Evolutionary conservation across 2,888 invertebrate species (phyloP), one percentile per base, ranked within the genome.

Genomic region (Lathronympha strigana): DNA sequence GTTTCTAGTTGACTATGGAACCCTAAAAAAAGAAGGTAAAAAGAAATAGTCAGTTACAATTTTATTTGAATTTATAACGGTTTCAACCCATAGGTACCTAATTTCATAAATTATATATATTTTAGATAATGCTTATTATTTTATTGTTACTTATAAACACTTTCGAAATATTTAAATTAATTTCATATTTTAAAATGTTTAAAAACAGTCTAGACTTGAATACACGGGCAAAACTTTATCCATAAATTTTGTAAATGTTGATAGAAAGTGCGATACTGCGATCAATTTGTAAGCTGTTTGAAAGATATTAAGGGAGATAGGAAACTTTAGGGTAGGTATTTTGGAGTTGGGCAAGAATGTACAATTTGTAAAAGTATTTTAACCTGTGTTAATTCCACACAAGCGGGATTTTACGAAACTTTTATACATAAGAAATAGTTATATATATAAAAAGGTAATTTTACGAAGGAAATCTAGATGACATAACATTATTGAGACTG

Each of bases 221-320:
- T 19, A 28, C 36, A 58, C 47, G 19, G 11, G 33, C 15, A 23
- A 54, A 63, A 64, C 38, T 66, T 66, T 49, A 6, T 5, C 36
- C 38, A 53, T 66, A 66, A 66, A 61, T 61, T 66, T 2, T 31
- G 60, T n/a, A n/a, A 54, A 60, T 36, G 54, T 38, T 54, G 60
- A 53, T 31, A 47, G 53, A 23, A 21, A 54, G 47, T 49, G 55
- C 57, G 66, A 61, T 66, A 66, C 47, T 60, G 31, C 54, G 53
- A 66, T 66, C 60, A 53, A 60, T 64, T 60, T 61, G 53, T 60
- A 54, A 57, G 51, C 31, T 66, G 23, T 61, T 61, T 8, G 15
- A 21, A 49, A 53, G 38, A 64, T 64, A 53, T 31, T n/a, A 9
- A 49, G 17, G 33, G 1, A 13, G 57, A 58, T 64, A 58, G 43